Evolutionary conservation across 2,113 vertebrate genomes (phyloP).

Genomic region (Eidolon helvum): DNA sequence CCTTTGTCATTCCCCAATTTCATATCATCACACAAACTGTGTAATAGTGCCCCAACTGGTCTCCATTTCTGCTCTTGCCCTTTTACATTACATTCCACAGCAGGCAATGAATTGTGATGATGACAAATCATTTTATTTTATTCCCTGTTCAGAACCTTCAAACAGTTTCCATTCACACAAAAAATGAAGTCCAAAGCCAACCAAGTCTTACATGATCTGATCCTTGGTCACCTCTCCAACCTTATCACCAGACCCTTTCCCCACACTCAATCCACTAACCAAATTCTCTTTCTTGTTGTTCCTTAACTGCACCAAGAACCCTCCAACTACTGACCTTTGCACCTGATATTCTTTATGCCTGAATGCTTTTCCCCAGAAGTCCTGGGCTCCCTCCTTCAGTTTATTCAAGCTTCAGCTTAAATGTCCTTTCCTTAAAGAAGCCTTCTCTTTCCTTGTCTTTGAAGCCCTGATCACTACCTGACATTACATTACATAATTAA

Average conservation of each 20-base stretch:
- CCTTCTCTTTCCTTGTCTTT: neutral
- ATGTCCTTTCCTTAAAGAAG: neutral
- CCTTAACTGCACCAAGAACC: neutral
- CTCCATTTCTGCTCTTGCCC: neutral
- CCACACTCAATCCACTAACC: neutral
- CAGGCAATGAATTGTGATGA: neutral
- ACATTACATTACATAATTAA: neutral
- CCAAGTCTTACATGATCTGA: neutral
- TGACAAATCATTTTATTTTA: neutral
- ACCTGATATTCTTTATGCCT: neutral
- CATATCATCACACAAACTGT: neutral
- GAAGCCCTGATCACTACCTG: neutral
- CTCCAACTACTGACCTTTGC: neutral
- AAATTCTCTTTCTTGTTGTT: neutral
- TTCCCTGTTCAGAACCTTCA: neutral
- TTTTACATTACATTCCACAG: neutral
- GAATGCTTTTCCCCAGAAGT: neutral
- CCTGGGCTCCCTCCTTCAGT: neutral
- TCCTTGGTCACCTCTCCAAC: neutral
- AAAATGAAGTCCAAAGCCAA: neutral
- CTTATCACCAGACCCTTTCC: neutral
- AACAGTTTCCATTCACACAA: neutral
- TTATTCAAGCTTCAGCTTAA: neutral
- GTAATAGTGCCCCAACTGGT: neutral
- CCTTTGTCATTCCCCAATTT: neutral